A percentile compares a stretch with the other conserved stretches of the same genome.
phyloP scores from a whole-genome alignment of 2,797 vertebrate genomes.

The Forpus xanthops region DNA sequence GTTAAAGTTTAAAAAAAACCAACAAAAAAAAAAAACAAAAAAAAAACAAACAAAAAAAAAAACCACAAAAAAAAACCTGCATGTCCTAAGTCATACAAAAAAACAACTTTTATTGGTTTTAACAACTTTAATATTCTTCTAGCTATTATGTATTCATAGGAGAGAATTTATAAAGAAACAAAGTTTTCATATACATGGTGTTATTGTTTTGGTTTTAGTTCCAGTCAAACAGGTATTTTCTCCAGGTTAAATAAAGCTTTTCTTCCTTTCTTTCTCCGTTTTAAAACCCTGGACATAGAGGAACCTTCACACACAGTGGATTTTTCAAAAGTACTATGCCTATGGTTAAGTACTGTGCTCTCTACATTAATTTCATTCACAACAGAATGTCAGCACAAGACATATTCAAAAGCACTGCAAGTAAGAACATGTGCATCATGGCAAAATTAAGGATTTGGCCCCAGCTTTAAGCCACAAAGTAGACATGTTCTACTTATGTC shows the following conservation, averaged over 20 bases:
- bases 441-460: neutral
- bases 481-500: slow-evolving; percentile 9
- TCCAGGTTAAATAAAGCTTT: neutral
- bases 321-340: neutral
- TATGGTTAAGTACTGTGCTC: neutral
- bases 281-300: neutral
- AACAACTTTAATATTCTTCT: neutral
- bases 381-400: neutral
- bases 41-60: too few relatives aligned
- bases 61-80: too few relatives aligned
- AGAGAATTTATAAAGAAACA: neutral
- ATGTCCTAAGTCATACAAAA: neutral
- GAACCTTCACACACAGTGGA: neutral
- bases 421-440: neutral
- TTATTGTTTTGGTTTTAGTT: neutral
- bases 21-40: too few relatives aligned
- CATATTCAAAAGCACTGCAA: neutral
- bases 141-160: neutral
- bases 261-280: neutral
- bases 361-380: neutral
- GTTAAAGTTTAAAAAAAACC: neutral
- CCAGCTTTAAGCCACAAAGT: neutral
- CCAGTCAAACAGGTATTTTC: neutral
- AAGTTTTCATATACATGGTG: neutral
- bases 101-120: neutral